These are phyloP conservation scores for Albula glossodonta DNA, from an alignment of 2,113 vertebrate species.

Conservation along the genomic window DNA sequence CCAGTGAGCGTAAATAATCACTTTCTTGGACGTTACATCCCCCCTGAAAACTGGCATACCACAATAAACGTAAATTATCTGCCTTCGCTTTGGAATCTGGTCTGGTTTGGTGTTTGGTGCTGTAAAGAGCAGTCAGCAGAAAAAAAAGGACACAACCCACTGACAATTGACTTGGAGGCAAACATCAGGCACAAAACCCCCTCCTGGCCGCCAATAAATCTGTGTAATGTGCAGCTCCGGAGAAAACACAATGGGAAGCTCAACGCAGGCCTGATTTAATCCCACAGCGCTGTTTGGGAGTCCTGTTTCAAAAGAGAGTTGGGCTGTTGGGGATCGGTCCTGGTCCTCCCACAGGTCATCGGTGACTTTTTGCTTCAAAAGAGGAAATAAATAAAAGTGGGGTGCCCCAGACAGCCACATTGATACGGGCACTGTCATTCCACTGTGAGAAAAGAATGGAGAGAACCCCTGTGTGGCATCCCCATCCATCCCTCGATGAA, in stretches of 20 bases:
- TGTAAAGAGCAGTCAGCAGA: conserved; percentile 32
- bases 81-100: conserved; percentile 14
- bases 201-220: conserved; percentile 35
- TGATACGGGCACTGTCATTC: not conserved
- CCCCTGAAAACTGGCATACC: not conserved
- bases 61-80: conserved; percentile 10
- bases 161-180: conserved; percentile 36
- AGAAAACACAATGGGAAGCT: conserved; percentile 36
- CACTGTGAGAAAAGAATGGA: not conserved
- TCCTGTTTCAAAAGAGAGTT: conserved; percentile 15
- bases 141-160: conserved; percentile 21
- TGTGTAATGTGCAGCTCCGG: conserved; percentile 39
- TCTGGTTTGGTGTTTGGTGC: conserved; percentile 26
- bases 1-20: conserved; percentile 22
- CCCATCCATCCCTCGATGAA: not conserved
- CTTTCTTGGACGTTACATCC: not conserved
- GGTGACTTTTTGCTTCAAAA: not conserved
- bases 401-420: not conserved
- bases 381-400: not conserved
- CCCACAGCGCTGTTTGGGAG: conserved; percentile 26
- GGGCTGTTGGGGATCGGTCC: not conserved
- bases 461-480: not conserved
- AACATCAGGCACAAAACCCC: conserved; percentile 25
- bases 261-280: conserved; percentile 23
- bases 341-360: not conserved